Evolutionary conservation across 2,797 vertebrate genomes (phyloP), one percentile per base, ranked within the genome.

Genomic region (Cyclura pinguis): DNA sequence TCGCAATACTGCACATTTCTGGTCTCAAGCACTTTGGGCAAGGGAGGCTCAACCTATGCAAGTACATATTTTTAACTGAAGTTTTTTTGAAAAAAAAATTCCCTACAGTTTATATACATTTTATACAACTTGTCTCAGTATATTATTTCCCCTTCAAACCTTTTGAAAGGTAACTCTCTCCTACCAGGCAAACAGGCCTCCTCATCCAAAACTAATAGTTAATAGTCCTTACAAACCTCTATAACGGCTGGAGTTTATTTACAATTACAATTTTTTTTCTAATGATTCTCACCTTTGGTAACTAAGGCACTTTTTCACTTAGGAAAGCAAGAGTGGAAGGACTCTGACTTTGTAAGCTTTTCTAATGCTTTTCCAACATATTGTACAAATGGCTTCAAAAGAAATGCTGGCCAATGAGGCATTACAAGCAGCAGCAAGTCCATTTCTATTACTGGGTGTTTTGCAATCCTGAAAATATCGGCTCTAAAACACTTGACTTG

Each of bases 301-400:
- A 84, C 62, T 32, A 12, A 84, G 57, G 12, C 12, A 27, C 55
- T 47, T 20, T 69, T 32, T 83, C 80, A 83, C 13, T 59, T 62
- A 38, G 59, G 57, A 35, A 7, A 32, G 32, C 18, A 57, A 35
- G 32, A 59, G 7, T 59, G 55, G 8, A n/a, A 83, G 13, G n/a
- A 9, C n/a, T 59, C 22, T 81, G 32, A 13, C 42, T 42, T 42
- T 42, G 3, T 35, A 32, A 9, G 42, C 20, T 24, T 80, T 27
- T 32, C 55, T 29, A 57, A 81, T 57, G 80, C 22, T 2, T 9
- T 27, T 59, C 80, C 32, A 57, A n/a, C 8, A 18, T 38, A 38
- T 4, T 82, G n/a, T 82, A 57, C 52, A 81, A 35, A 83, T 83
- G 20, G n/a, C 50, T 83, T 83, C 55, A 83, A 62, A 83, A 81